Evolutionary conservation across 35 echinoderm and acorn worm species (phyloP).

Genomic region (Lytechinus pictus): DNA sequence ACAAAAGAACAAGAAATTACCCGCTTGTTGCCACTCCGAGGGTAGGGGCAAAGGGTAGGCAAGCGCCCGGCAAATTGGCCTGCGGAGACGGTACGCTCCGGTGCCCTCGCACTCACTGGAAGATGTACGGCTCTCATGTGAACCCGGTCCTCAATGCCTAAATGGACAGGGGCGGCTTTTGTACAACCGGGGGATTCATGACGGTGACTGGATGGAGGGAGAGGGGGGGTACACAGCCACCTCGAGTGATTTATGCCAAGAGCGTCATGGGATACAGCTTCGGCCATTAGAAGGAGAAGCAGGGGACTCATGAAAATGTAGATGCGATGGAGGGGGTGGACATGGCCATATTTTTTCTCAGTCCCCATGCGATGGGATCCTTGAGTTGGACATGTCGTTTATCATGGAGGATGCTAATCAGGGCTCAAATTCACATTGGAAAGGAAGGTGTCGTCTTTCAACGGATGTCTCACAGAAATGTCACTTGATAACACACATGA

Average conservation of each 20-base stretch:
- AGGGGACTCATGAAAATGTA: conserved; percentile 35
- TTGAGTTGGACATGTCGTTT: not conserved
- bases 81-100: conserved; percentile 28
- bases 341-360: conserved; percentile 3
- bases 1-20: conserved; percentile 45
- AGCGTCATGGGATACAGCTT: conserved; percentile 18
- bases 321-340: conserved; percentile 31
- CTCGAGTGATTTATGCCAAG: conserved; percentile 27
- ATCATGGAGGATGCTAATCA: conserved; percentile 1
- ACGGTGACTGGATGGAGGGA: not conserved
- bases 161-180: conserved; percentile 14
- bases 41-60: conserved; percentile 42
- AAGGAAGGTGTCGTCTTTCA: not conserved
- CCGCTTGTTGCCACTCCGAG: conserved; percentile 31
- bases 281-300: conserved; percentile 2
- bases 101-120: not conserved
- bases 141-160: not conserved
- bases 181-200: not conserved
- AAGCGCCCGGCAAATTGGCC: conserved; percentile 43
- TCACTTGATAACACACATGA: not conserved
- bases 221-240: not conserved
- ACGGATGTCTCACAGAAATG: not conserved
- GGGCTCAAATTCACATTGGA: not conserved
- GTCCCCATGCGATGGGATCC: not conserved
- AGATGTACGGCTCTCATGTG: conserved; percentile 28